Base-by-base conservation (phyloP, 2,797 vertebrate species). In the Ceyx erithaca region DNA sequence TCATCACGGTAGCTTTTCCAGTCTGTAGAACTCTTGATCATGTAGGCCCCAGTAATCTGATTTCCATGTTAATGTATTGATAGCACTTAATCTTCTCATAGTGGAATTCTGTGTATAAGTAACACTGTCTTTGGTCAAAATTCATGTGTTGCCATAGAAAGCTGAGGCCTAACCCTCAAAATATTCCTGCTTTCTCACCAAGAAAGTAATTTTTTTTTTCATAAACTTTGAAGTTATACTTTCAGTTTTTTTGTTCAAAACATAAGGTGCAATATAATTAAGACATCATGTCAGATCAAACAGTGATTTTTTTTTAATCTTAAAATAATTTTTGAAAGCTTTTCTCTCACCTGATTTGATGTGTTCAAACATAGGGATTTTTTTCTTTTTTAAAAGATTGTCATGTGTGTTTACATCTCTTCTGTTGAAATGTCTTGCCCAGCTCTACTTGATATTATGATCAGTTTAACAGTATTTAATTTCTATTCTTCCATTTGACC, bases 401-500 rank as follows among this genome's bases (percentile, higher is more conserved):
- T 69, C 55, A 54, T 76, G 58, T 90, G 58, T 23, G 10, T 90
- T 93, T 87, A 22, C 22, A 55, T 73, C 19, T 84, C 55, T 54
- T 81, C 63, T 61, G 25, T 9, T 86, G 76, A 79, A 79, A 66
- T 66, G 58, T 51, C 45, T 80, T 92, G 51, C 75, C 41, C 70
- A 70, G 21, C 31, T 76, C 55, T 88, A 31, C 63, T 94, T 87
- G 23, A 10, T 59, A 31, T 81, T 87, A 72, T 40, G 21, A 66
- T 86, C 46, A 67, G 21, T 8, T 59, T 89, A 89, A 79, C 19
- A 9, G 59, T 82, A 70, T 72, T 79, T 92, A 77, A 80, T 83
- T 46, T 78, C 73, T 78, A 22, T 78, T 79, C 31, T 86, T 90
- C 43, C 59, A 52, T 69, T 93, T 69, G 64, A 41, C 84, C 87